These are phyloP conservation scores for Etheostoma cragini DNA, from an alignment of 2,113 vertebrate species.

Conservation along the genomic window DNA sequence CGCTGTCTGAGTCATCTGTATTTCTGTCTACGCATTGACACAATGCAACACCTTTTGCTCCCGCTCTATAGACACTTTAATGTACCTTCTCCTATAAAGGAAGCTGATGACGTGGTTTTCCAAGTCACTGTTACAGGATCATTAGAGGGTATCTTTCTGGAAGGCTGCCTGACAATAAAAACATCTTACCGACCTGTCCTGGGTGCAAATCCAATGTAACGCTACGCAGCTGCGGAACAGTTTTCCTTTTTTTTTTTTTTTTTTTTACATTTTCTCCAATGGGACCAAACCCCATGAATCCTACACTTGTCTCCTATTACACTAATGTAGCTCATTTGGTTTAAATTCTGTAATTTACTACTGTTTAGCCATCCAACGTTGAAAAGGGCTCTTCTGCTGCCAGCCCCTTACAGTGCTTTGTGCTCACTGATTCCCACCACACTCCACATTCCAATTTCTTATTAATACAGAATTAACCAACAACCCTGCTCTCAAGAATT, in stretches of 20 bases:
- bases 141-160: slow-evolving; percentile 65
- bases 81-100: slow-evolving; percentile 52
- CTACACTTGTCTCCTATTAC: slow-evolving; percentile 65
- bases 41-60: slow-evolving; percentile 48
- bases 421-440: slow-evolving; percentile 69
- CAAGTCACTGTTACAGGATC: slow-evolving; percentile 68
- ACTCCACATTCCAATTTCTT: slow-evolving; percentile 80
- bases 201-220: slow-evolving; percentile 74
- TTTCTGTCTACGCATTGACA: slow-evolving; percentile 57
- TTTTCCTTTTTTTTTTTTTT: no score
- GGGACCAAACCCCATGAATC: slow-evolving; percentile 56
- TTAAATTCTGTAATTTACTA: slow-evolving; percentile 78
- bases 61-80: slow-evolving; percentile 42
- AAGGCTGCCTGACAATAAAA: slow-evolving; percentile 72
- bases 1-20: slow-evolving; percentile 47
- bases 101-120: slow-evolving; percentile 73
- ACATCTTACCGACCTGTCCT: slow-evolving; percentile 71
- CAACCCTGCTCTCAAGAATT: slow-evolving; percentile 72
- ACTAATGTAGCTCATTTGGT: slow-evolving; percentile 76
- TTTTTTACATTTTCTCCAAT: slow-evolving; percentile 55
- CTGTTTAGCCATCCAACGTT: slow-evolving; percentile 75
- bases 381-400: slow-evolving; percentile 64
- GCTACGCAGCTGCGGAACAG: slow-evolving; percentile 28
- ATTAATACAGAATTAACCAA: slow-evolving; percentile 83
- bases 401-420: slow-evolving; percentile 63